phyloP scores from a whole-genome alignment of 2,113 vertebrate species.

The Arvicanthis niloticus region DNA sequence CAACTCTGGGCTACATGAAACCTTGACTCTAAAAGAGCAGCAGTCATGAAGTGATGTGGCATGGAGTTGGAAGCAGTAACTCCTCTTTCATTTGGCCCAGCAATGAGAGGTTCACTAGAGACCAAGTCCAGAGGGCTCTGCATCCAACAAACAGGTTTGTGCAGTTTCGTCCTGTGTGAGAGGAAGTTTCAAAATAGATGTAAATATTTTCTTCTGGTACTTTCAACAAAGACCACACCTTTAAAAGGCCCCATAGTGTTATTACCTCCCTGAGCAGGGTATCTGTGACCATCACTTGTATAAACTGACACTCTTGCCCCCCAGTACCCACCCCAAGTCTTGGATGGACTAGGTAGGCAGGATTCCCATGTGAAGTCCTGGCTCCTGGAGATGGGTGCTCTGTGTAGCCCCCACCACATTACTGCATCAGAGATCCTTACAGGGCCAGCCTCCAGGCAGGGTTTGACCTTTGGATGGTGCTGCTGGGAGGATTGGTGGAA shows the following conservation, averaged over 20 bases:
- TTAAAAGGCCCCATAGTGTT: neutral
- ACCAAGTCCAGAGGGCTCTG: fast-evolving
- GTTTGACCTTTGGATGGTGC: neutral
- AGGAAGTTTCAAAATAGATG: slow-evolving; percentile 51
- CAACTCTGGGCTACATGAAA: neutral
- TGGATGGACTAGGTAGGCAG: neutral
- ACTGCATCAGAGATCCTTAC: neutral
- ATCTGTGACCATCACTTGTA: neutral
- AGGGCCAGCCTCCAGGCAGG: neutral
- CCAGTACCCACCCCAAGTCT: neutral
- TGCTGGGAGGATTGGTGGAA: neutral
- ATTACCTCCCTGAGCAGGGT: neutral
- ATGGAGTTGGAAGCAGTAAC: neutral
- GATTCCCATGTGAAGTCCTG: neutral
- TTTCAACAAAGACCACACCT: neutral
- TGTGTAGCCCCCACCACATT: neutral
- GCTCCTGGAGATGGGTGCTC: neutral
- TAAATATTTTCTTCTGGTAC: neutral
- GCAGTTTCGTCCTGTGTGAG: neutral
- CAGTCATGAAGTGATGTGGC: neutral
- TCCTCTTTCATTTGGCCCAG: neutral
- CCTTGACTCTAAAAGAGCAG: neutral
- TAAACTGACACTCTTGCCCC: neutral
- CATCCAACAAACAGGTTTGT: too few species aligned
- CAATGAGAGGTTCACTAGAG: fast-evolving